Conservation (phyloP, 2,888 invertebrate species). For the Ectemnius cavifrons region DNA sequence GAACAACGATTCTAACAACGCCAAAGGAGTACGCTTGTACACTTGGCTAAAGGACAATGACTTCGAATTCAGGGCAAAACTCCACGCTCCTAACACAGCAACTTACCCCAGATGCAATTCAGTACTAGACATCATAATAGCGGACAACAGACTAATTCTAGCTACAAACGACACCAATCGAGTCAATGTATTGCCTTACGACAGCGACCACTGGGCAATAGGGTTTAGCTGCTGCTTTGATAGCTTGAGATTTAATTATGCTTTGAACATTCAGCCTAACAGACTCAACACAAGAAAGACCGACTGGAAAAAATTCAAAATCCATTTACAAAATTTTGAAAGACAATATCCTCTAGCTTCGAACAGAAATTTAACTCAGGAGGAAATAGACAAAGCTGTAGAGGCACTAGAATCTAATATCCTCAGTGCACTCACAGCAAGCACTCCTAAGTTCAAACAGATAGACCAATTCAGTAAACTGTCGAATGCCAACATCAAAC, state of each 20-base stretch:
- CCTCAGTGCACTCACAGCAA: background rate
- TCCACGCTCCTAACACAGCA: constrained; percentile 37
- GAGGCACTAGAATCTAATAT: background rate
- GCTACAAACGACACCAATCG: too few relatives aligned
- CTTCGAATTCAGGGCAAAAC: constrained; percentile 1
- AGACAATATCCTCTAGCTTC: too few relatives aligned
- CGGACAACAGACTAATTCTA: too few relatives aligned
- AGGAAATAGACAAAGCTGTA: background rate
- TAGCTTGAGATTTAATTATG: background rate
- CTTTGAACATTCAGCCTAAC: background rate
- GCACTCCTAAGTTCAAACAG: background rate
- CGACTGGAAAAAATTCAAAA: constrained; percentile 8
- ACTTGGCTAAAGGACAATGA: background rate
- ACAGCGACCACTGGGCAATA: constrained; percentile 21
- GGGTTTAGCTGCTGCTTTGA: too few relatives aligned
- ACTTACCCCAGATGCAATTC: too few relatives aligned
- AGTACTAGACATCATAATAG: too few relatives aligned
- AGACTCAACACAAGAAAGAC: constrained; percentile 4
- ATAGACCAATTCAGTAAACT: too few relatives aligned
- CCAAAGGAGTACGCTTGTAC: constrained; percentile 37
- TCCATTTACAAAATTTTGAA: too few relatives aligned
- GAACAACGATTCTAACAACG: constrained; percentile 25
- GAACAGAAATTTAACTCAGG: too few relatives aligned
- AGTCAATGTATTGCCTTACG: background rate
- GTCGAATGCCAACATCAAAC: too few relatives aligned